Percentiles rank a stretch among this genome's conserved stretches.
Evolutionary conservation across 2,113 vertebrate genomes (phyloP).

Genomic region (Lynx canadensis): DNA sequence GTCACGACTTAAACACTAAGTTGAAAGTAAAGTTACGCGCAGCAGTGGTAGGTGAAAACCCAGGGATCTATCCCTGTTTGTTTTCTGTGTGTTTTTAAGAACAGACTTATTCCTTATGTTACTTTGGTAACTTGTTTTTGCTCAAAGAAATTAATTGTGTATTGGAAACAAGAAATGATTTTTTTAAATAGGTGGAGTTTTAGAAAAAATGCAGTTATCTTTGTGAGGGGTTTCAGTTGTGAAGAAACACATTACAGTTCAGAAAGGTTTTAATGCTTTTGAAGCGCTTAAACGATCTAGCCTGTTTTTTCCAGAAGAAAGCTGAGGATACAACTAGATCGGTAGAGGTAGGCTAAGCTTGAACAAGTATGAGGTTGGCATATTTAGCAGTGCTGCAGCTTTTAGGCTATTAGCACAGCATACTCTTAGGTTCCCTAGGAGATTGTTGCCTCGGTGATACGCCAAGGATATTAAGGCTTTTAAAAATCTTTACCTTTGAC

Average conservation of each 20-base stretch:
- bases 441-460: not conserved
- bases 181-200: slow-evolving; percentile 20
- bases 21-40: not conserved
- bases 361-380: not conserved
- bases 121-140: slow-evolving; percentile 37
- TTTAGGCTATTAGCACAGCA: not conserved
- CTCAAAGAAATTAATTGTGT: not conserved
- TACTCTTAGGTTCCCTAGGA: not conserved
- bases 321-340: not conserved
- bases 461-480: not conserved
- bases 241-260: not conserved
- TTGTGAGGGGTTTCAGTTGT: slow-evolving; percentile 1
- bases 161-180: not conserved
- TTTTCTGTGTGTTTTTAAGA: not conserved
- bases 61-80: not conserved
- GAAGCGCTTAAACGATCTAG: not conserved
- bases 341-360: not conserved
- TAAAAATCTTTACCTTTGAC: not conserved
- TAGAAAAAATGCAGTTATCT: not conserved
- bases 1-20: not conserved
- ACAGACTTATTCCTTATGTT: not conserved
- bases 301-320: slow-evolving; percentile 46
- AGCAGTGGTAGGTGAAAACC: not conserved
- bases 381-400: not conserved
- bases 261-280: not conserved